Conservation (phyloP, 2,797 vertebrate species). For the Phrynocephalus vlangalii region DNA sequence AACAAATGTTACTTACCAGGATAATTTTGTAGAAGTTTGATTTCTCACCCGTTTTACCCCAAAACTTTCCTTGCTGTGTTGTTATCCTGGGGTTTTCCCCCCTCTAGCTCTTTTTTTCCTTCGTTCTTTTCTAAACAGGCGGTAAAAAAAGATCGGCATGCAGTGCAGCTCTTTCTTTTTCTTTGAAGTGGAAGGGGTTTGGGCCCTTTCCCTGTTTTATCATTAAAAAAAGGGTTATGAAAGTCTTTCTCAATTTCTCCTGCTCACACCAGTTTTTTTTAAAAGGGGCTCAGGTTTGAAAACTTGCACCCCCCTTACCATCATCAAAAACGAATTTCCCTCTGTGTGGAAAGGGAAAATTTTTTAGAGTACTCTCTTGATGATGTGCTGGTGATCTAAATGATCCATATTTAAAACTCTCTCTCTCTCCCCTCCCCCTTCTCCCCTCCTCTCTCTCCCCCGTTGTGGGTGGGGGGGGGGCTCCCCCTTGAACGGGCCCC, state of each 20-base stretch:
- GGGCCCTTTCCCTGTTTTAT: no score
- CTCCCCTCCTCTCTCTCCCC: no score
- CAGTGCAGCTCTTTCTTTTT: background rate
- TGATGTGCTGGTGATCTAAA: no score
- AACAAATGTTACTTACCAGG: conserved; percentile 8
- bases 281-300: background rate
- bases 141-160: no score
- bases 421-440: no score
- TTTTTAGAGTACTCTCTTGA: background rate
- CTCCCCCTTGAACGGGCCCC: no score
- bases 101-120: background rate
- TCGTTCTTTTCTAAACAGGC: background rate
- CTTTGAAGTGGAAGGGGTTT: background rate
- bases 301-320: background rate
- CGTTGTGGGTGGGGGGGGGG: no score
- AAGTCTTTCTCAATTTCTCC: background rate
- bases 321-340: background rate
- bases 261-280: background rate
- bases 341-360: background rate
- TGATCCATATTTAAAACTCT: no score
- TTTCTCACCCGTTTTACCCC: background rate
- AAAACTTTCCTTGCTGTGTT: background rate
- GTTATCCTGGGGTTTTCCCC: background rate
- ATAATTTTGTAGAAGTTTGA: background rate
- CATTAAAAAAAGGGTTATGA: background rate